phyloP scores from a whole-genome alignment of 2,797 vertebrate species.

The Darevskia mixta region DNA sequence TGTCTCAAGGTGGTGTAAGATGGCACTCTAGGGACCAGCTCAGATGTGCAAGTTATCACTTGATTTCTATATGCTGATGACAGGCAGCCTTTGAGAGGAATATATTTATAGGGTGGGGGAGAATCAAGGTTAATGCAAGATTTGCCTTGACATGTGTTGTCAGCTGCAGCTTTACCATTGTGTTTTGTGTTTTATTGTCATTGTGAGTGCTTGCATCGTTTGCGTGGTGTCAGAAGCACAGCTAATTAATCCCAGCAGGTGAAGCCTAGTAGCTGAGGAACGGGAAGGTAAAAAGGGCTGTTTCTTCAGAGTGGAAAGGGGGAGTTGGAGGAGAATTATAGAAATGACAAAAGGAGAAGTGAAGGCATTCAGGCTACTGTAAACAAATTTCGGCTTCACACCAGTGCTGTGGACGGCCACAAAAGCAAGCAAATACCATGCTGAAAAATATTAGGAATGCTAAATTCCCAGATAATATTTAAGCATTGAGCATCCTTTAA shows the following conservation, averaged over 20 bases:
- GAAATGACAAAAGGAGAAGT: neutral
- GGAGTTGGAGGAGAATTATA: neutral
- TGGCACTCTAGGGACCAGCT: no score
- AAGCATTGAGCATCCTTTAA: neutral
- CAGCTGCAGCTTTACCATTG: neutral
- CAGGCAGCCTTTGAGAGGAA: neutral
- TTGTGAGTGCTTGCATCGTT: neutral
- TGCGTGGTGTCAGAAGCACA: neutral
- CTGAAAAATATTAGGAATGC: neutral
- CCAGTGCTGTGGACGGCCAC: no score
- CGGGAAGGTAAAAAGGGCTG: neutral
- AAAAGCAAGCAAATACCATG: neutral
- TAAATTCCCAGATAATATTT: neutral
- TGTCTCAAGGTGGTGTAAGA: neutral
- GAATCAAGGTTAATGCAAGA: neutral
- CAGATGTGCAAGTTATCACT: neutral
- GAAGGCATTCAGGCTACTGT: neutral
- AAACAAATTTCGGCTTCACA: neutral
- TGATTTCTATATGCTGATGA: neutral
- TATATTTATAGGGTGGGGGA: neutral
- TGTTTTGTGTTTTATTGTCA: neutral
- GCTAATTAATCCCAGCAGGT: slow-evolving; percentile 4
- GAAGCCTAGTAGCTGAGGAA: neutral
- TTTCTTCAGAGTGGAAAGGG: neutral
- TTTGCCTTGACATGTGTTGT: neutral